Evolutionary conservation across 2,113 vertebrate genomes (phyloP), one percentile per base, ranked within the genome.

Genomic region (Hystrix brachyura): DNA sequence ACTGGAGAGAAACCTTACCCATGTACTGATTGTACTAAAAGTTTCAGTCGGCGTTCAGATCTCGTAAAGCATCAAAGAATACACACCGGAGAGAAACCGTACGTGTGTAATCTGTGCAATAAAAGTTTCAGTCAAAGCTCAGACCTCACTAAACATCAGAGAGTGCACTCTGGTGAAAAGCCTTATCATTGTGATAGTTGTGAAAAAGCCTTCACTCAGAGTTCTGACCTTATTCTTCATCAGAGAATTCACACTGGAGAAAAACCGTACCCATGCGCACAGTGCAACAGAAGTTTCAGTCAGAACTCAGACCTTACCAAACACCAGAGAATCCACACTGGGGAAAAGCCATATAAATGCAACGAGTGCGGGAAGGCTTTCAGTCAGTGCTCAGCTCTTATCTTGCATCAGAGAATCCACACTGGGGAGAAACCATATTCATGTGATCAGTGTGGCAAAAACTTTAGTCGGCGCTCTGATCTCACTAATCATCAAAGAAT

Each of bases 401-500:
- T 48, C 46, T 72, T 94, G 5, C 97, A 98, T 78, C 95, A 95
- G 92, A 97, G 95, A 92, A 94, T 92, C 83, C 97, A 98, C 62
- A 96, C 87, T 27, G 97, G 95, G 1, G 78, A 98, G 95, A 97
- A 96, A 34, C 96, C 94, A 13, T 94, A 96, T 78, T 14, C 74
- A 5, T 98, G 98, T 79, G 69, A 34, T 51, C 74, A 90, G 0
- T 97, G 97, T 59, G 67, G 84, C 60, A 98, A 96, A 95, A 96
- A 64, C 89, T 98, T 98, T 72, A 97, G 98, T 14, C 98, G 98
- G 67, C 98, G 96, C 72, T 98, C 98, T 32, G 98, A 98, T 81
- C 98, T 99, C 29, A 98, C 98, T 96, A 98, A 98, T 48, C 99
- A 99, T 48, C 97, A 98, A 72, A 97, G 97, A 96, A 92, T 98